These are phyloP conservation scores for Manduca sexta DNA, from an alignment of 1,140 invertebrate genomes.

Conservation along the genomic window DNA sequence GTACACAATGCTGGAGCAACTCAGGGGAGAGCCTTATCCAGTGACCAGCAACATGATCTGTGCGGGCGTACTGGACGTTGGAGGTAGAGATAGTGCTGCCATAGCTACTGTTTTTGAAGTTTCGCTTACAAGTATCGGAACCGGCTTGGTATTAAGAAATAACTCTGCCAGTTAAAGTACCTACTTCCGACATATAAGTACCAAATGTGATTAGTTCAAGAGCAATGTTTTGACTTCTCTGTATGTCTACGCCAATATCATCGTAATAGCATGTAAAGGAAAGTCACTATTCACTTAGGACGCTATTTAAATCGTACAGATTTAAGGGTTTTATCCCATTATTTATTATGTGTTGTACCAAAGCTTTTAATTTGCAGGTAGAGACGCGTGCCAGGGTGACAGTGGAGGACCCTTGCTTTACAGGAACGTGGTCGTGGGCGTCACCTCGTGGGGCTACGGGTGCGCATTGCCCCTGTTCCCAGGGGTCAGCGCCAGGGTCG, in stretches of 20 bases:
- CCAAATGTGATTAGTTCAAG: not conserved
- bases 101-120: not conserved
- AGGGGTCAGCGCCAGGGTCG: constrained; percentile 82
- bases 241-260: not conserved
- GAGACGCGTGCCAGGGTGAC: constrained; percentile 68
- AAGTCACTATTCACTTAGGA: not conserved
- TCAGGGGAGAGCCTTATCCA: constrained; percentile 15
- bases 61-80: constrained; percentile 43
- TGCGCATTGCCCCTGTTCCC: constrained; percentile 79
- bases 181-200: too few relatives aligned
- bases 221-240: not conserved
- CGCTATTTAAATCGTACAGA: not conserved
- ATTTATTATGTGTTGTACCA: not conserved
- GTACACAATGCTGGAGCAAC: too few relatives aligned
- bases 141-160: too few relatives aligned
- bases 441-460: constrained; percentile 82
- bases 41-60: constrained; percentile 53
- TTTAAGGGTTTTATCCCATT: not conserved
- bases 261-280: not conserved
- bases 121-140: not conserved
- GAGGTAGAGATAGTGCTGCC: constrained; percentile 25
- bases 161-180: too few relatives aligned
- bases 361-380: constrained; percentile 23
- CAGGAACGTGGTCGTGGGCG: constrained; percentile 74
- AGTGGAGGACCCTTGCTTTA: constrained; percentile 76